Evolutionary conservation across 2,797 vertebrate genomes (phyloP).

Genomic region (Danio albolineatus): DNA sequence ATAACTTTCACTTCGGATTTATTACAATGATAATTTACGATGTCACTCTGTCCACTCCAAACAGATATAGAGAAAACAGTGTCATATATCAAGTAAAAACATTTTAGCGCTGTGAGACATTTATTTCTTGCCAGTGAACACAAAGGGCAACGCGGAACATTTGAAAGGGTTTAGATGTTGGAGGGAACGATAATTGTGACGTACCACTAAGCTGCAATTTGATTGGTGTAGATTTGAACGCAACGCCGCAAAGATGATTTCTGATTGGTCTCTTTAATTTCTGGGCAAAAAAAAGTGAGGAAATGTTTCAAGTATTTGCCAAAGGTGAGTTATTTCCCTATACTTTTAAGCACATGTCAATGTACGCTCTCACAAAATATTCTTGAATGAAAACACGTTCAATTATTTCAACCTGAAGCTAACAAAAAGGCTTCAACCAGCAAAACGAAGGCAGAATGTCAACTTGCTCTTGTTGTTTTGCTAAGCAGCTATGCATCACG

Average conservation of each 20-base stretch:
- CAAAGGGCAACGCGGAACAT: constrained; percentile 33
- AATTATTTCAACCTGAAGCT: not conserved
- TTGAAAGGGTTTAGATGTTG: not conserved
- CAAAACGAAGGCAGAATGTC: constrained; percentile 7
- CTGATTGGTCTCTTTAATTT: constrained; percentile 44
- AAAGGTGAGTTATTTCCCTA: constrained; percentile 45
- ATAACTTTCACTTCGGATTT: not conserved
- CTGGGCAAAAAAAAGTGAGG: constrained; percentile 13
- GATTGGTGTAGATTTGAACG: constrained; percentile 44
- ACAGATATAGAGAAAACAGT: not conserved
- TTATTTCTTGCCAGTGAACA: not conserved
- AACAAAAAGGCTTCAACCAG: not conserved
- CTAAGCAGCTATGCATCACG: constrained; percentile 41
- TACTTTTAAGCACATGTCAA: not conserved
- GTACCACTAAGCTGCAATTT: constrained; percentile 12
- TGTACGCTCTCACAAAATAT: not conserved
- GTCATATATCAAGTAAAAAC: not conserved
- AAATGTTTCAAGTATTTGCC: constrained; percentile 45
- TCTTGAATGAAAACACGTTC: not conserved
- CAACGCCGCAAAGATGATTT: constrained; percentile 16
- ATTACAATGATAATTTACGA: not conserved
- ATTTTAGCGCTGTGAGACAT: not conserved
- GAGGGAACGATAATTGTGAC: constrained; percentile 35
- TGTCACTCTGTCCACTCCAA: too few species aligned
- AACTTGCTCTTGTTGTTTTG: constrained; percentile 34